Conservation (phyloP, 2,888 invertebrate species). For the Lycaena phlaeas region DNA sequence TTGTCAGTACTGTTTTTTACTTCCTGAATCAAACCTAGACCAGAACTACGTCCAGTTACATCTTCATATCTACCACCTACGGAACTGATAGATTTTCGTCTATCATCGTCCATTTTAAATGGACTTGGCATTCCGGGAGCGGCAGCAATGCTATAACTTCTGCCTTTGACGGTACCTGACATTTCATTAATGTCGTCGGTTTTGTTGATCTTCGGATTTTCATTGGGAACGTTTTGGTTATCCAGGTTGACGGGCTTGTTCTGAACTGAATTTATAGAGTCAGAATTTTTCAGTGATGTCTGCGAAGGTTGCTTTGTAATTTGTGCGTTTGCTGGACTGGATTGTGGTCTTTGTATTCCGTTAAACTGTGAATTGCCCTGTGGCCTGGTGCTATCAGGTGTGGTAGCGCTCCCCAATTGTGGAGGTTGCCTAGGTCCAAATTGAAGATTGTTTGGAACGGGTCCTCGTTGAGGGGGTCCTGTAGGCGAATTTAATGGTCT, state of each 20-base stretch:
- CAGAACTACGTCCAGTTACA: constrained; percentile 44
- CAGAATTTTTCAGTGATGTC: constrained; percentile 47
- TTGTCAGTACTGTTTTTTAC: constrained; percentile 60
- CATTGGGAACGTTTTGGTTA: constrained; percentile 44
- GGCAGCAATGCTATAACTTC: constrained; percentile 69
- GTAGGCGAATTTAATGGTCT: constrained; percentile 42
- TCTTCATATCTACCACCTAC: constrained; percentile 59
- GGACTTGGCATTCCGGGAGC: constrained; percentile 61
- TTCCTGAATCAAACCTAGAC: constrained; percentile 63
- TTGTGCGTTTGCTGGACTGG: constrained; percentile 30
- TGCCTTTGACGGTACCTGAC: constrained; percentile 58
- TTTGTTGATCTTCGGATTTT: constrained; percentile 41
- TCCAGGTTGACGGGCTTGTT: constrained; percentile 64
- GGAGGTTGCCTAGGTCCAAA: constrained; percentile 64
- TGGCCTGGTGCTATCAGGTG: constrained; percentile 46
- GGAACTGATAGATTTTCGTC: constrained; percentile 63
- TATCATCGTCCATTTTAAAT: constrained; percentile 60
- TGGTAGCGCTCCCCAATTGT: constrained; percentile 36
- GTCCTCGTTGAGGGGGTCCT: constrained; percentile 50
- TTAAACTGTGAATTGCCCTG: constrained; percentile 36
- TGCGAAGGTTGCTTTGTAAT: constrained; percentile 58
- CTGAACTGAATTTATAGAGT: constrained; percentile 39
- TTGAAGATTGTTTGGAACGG: constrained; percentile 60
- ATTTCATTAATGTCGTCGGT: constrained; percentile 51
- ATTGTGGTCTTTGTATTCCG: constrained; percentile 41